Evolutionary conservation across 2,888 invertebrate genomes (phyloP), one percentile per base, ranked within the genome.

Genomic region (Cataglyphis albicans): DNA sequence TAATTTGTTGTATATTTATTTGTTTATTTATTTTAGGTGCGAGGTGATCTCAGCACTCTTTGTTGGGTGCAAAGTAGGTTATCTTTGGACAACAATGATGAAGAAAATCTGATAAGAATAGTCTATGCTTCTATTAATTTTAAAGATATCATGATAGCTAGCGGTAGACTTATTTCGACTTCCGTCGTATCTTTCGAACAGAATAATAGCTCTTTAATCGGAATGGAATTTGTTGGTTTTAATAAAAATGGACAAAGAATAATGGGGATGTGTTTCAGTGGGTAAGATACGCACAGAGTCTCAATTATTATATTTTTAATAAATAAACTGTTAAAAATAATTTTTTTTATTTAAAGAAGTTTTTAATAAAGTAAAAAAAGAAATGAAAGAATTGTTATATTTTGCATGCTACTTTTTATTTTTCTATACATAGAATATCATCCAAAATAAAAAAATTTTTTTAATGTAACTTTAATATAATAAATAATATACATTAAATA

Each of bases 151-250:
- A 64, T 65, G 52, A 4, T 25, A 5, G 12, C 75, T 12, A 64
- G 38, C 10, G 65, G 64, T 5, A 75, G 12, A 75, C 5, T 68
- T 12, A 21, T 32, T 32, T 32, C 5, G 32, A 32, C 32, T 32
- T 32, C 3, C 4, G 3, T 55, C 2, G 5, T 9, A 29, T 25
- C 48, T 48, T 29, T 7, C 0, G 18, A 7, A 7, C 48, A 2
- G n/a, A 5, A 65, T 25, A 10, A 18, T 1, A 7, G 2, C 7
- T 52, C 48, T 52, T 52, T 10, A 9, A n/a, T 68, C 0, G 68
- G 68, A 29, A 6, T 68, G 0, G 68, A 68, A 68, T 68, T 52
- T 68, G 32, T 21, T 68, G 68, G 68, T 12, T n/a, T 68, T 32
- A 18, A 68, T n/a, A n/a, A 4, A 18, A 12, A 0, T 48, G 48